phyloP scores from a whole-genome alignment of 2,113 vertebrate genomes.

The Corvus hawaiiensis region DNA sequence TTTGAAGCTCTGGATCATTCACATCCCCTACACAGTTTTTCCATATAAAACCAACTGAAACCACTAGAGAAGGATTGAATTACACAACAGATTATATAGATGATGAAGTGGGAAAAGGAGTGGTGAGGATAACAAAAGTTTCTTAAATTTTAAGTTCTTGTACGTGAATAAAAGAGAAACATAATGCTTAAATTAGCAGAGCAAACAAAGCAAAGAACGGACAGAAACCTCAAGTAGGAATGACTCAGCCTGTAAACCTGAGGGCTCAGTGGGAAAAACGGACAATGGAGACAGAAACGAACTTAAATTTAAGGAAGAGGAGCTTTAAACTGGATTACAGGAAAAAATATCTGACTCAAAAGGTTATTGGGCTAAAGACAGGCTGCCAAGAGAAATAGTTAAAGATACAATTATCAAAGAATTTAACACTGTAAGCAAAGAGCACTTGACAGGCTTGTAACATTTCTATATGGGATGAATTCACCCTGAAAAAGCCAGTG shows the following conservation, averaged over 20 bases:
- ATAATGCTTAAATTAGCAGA: conserved; percentile 4
- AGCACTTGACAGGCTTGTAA: not conserved
- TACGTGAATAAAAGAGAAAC: not conserved
- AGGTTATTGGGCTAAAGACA: not conserved
- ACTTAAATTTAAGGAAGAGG: not conserved
- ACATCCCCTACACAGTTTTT: not conserved
- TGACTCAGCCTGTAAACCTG: not conserved
- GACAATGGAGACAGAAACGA: not conserved
- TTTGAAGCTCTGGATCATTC: not conserved
- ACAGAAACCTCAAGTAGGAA: not conserved
- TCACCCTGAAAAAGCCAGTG: not conserved
- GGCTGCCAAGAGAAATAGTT: not conserved
- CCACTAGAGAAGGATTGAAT: not conserved
- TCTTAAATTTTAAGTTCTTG: not conserved
- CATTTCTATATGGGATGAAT: not conserved
- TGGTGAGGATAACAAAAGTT: not conserved
- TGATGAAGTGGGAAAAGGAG: not conserved
- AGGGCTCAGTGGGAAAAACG: not conserved
- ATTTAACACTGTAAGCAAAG: not conserved
- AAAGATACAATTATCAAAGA: not conserved
- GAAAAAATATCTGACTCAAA: not conserved
- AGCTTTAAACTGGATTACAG: not conserved
- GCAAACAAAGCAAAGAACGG: not conserved
- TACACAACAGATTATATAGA: not conserved
- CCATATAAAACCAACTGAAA: not conserved